A percentile compares a stretch with the other conserved stretches of the same genome.
These are phyloP conservation scores for Caenorhabditis plicata DNA, from an alignment of 2,888 invertebrate genomes.

Conservation along the genomic window DNA sequence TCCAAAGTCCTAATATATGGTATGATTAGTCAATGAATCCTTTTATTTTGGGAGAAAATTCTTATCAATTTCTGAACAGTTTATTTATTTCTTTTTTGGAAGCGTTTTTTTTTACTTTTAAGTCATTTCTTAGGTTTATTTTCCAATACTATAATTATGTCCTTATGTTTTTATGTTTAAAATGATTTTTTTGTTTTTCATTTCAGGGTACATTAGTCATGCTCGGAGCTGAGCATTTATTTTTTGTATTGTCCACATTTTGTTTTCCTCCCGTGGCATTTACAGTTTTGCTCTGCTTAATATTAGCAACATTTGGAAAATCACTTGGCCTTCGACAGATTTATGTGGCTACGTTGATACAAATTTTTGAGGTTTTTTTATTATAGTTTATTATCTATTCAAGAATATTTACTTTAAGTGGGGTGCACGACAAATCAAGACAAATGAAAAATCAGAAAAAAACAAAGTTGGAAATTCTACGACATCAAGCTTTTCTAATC, in stretches of 20 bases:
- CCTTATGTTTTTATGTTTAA: neutral
- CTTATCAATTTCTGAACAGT: too few species aligned
- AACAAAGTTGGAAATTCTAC: too few species aligned
- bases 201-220: conserved; percentile 1
- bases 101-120: too few species aligned
- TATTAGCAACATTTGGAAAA: conserved; percentile 85
- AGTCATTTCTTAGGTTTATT: neutral
- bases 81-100: too few species aligned
- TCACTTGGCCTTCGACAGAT: conserved; percentile 84
- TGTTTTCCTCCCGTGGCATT: conserved; percentile 56
- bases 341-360: conserved; percentile 83
- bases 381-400: neutral
- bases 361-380: conserved; percentile 85
- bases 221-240: conserved; percentile 39
- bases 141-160: conserved; percentile 9
- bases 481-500: neutral
- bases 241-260: conserved; percentile 39
- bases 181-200: conserved; percentile 1
- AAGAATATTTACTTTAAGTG: too few species aligned
- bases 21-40: too few species aligned
- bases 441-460: conserved; percentile 44
- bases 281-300: conserved; percentile 73
- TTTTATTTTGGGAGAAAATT: too few species aligned
- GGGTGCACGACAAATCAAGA: conserved; percentile 61
- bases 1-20: too few species aligned